Conservation (phyloP, 2,113 vertebrate genomes). For the Limanda limanda region DNA sequence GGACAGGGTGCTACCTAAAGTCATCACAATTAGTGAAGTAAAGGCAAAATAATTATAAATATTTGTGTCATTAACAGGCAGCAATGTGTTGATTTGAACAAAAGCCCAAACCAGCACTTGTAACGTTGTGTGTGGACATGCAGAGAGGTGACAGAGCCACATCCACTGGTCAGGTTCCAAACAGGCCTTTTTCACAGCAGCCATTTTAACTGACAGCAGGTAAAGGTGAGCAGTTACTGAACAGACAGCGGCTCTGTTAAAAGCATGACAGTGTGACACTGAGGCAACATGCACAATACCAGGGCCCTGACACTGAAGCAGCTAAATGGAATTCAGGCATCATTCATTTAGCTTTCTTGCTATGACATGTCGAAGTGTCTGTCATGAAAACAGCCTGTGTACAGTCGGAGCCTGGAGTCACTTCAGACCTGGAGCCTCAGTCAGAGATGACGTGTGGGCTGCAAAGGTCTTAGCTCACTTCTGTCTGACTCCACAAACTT, state of each 20-base stretch:
- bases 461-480: background rate
- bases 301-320: background rate
- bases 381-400: background rate
- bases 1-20: too few relatives aligned
- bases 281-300: background rate
- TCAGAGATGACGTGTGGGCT: background rate
- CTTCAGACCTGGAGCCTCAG: background rate
- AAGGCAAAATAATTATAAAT: too few relatives aligned
- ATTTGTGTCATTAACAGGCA: background rate
- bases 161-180: background rate
- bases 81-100: too few relatives aligned
- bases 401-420: background rate
- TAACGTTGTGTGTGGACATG: background rate
- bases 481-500: too few relatives aligned
- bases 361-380: too few relatives aligned
- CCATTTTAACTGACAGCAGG: too few relatives aligned
- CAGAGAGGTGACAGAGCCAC: background rate
- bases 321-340: background rate
- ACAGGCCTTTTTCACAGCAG: background rate
- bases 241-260: background rate
- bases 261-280: too few relatives aligned
- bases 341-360: background rate
- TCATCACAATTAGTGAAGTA: too few relatives aligned
- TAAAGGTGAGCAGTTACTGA: background rate
- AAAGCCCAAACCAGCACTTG: too few relatives aligned